Evolutionary conservation across 2,113 vertebrate genomes (phyloP).

Genomic region (Syrrhaptes paradoxus): DNA sequence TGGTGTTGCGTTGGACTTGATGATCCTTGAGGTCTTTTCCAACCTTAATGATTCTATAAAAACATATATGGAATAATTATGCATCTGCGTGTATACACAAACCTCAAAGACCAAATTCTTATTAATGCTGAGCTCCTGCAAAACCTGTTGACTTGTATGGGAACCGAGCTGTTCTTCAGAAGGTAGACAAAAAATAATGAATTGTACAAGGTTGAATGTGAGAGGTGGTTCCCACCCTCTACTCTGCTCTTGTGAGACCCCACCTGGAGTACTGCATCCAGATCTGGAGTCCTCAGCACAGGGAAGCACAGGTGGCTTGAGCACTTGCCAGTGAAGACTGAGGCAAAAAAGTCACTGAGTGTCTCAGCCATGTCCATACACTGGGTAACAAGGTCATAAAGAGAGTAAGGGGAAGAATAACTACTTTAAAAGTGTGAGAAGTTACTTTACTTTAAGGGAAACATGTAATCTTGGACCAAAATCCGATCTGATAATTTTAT

Average conservation of each 20-base stretch:
- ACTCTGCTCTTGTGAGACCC: too few relatives aligned
- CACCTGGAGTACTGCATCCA: too few relatives aligned
- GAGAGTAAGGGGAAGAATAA: neutral
- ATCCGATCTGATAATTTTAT: neutral
- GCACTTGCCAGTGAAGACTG: too few relatives aligned
- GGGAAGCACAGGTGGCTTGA: too few relatives aligned
- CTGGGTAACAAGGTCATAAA: neutral
- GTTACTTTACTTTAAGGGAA: neutral
- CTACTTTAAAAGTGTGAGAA: neutral
- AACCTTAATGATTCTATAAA: neutral
- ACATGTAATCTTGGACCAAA: neutral
- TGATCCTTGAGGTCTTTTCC: too few relatives aligned
- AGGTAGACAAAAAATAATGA: neutral
- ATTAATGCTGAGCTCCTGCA: neutral
- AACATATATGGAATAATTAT: neutral
- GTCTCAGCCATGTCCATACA: too few relatives aligned
- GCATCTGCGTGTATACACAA: neutral
- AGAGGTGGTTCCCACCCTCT: too few relatives aligned
- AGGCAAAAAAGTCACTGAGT: too few relatives aligned
- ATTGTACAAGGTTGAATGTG: neutral
- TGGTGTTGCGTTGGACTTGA: too few relatives aligned
- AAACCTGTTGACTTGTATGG: neutral
- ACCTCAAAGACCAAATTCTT: neutral
- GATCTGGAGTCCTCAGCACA: too few relatives aligned
- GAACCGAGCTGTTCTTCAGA: neutral